Conservation (phyloP, 2,797 vertebrate species). For the Cephalopachus bancanus region DNA sequence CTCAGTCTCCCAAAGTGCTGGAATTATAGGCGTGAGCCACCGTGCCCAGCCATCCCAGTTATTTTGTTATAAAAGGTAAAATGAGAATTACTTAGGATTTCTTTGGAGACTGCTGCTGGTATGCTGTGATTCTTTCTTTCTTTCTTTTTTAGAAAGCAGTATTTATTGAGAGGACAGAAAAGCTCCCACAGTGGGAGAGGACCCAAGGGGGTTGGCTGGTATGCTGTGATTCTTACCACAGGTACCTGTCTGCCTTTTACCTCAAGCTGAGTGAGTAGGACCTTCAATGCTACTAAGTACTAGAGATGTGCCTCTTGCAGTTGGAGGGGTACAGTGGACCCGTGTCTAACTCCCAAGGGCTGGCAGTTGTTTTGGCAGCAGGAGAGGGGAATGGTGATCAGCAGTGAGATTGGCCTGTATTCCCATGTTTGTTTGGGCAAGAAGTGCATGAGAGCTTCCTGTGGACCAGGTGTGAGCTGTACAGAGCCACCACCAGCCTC, state of each 20-base stretch:
- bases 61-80: conserved; percentile 54
- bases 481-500: background rate
- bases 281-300: background rate
- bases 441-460: background rate
- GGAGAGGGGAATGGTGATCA: background rate
- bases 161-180: no score
- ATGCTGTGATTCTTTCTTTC: background rate
- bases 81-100: conserved; percentile 20
- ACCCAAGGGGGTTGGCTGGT: no score
- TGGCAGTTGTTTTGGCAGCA: conserved; percentile 8
- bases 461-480: background rate
- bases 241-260: background rate
- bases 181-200: no score
- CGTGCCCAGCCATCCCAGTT: background rate
- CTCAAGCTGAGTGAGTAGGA: background rate
- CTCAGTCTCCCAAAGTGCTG: no score
- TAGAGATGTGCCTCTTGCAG: background rate
- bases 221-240: background rate
- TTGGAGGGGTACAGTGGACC: background rate
- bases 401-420: background rate
- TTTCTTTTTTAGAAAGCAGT: no score
- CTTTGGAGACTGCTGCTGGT: background rate
- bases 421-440: conserved; percentile 16
- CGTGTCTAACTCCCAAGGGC: background rate
- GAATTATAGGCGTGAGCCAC: no score